Base-by-base conservation (phyloP, 2,797 vertebrate genomes). In the Mus caroli region DNA sequence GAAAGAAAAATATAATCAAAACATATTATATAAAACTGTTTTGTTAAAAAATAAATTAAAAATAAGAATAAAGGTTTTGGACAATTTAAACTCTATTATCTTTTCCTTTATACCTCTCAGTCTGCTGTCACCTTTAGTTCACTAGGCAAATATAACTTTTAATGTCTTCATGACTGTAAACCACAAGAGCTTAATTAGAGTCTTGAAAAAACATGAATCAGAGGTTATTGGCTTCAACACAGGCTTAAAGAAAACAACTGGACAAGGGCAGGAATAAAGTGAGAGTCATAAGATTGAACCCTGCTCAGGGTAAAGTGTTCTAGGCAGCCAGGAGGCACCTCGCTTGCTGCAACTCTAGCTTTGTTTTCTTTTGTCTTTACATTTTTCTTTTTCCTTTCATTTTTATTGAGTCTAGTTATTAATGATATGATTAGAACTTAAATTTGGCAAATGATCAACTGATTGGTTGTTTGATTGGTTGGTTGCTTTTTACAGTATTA, bases 351-450 rank as follows among this genome's bases (percentile, higher is more conserved):
- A 52, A 2, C 7, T 69, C 3, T 15, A 52, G 31, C 46, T 73
- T 24, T n/a, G 4, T 34, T 22, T 43, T 13, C 13, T 34, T 43
- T 8, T 4, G 4, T 4, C 8, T 50, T 56, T 80, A 37, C 40
- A 86, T 37, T 60, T 9, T 11, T 82, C 1, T 76, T 67, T 80
- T 75, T 31, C 71, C 5, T 73, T 82, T 86, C 52, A 20, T 86
- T 78, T 50, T 10, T 54, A 52, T 34, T 84, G 9, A 85, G 40
- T 94, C 62, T 95, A 71, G 24, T 79, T 31, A 76, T 91, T 94
- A 84, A 7, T 10, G 52, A 40, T 0, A 37, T n/a, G 64, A 37
- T 60, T 11, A 73, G 7, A 46, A 50, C 12, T 24, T 69, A 37
- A 69, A 52, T 52, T 86, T 52, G 62, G 6, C 20, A 26, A 20